Percentiles rank a stretch among this genome's conserved stretches.
Evolutionary conservation across 2,888 invertebrate genomes (phyloP).

Genomic region (Torymus texanus): DNA sequence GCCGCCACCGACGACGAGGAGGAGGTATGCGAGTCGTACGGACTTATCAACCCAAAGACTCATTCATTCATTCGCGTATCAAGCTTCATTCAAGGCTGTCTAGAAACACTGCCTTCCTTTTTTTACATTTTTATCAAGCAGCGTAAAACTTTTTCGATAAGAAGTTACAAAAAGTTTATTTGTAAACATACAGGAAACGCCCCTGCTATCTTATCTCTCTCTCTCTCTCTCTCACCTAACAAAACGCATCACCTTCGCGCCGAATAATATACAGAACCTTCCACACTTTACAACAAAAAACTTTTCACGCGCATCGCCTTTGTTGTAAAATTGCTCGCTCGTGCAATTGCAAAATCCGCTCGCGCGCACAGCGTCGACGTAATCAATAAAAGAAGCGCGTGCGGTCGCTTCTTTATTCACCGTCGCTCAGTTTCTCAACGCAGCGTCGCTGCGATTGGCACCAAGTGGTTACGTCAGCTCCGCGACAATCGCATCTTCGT

Average conservation of each 20-base stretch:
- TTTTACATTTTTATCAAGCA: neutral
- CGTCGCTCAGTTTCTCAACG: conserved; percentile 34
- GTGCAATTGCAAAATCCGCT: conserved; percentile 23
- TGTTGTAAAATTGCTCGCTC: neutral
- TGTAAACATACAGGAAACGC: neutral
- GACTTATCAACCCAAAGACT: conserved; percentile 6
- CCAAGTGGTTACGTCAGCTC: conserved; percentile 64
- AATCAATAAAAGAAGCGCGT: conserved; percentile 44
- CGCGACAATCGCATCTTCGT: conserved; percentile 53
- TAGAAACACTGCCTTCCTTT: conserved; percentile 2
- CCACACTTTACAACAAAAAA: no score
- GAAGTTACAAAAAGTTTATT: neutral
- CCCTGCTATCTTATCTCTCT: neutral
- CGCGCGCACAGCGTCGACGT: conserved; percentile 17
- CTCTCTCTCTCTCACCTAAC: neutral
- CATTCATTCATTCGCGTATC: conserved; percentile 36
- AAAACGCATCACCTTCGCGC: no score
- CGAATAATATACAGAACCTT: no score
- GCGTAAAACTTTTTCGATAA: no score
- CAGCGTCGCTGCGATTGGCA: conserved; percentile 57
- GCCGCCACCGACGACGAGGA: neutral
- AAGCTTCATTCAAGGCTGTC: conserved; percentile 34
- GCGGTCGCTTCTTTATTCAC: conserved; percentile 35
- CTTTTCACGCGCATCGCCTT: no score
- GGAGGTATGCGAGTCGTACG: neutral